Evolutionary conservation across 2,797 vertebrate genomes (phyloP).

Genomic region (Tangara arthus): DNA sequence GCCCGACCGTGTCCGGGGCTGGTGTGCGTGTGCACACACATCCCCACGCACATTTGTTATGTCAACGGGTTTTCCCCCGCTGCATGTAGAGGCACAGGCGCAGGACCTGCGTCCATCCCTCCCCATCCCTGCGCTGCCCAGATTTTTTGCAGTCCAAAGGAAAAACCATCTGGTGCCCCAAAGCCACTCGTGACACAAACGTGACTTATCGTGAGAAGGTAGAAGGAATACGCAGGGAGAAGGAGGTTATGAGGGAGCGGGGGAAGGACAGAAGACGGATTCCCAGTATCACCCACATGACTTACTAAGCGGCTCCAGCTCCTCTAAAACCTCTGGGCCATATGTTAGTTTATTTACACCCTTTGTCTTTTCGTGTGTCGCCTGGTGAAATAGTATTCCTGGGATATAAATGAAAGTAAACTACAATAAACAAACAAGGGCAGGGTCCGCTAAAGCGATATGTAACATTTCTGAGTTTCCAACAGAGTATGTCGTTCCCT

Average conservation of each 20-base stretch:
- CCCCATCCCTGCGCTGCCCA: background rate
- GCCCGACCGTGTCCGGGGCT: rapidly evolving
- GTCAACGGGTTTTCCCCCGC: background rate
- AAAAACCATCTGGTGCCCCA: background rate
- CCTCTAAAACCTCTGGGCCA: conserved; percentile 52
- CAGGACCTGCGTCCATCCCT: background rate
- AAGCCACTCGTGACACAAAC: background rate
- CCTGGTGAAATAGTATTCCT: conserved; percentile 20
- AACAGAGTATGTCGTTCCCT: background rate
- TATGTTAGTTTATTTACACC: conserved; percentile 64
- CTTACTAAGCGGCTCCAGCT: conserved; percentile 56
- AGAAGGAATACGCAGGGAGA: conserved; percentile 1
- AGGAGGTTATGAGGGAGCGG: background rate
- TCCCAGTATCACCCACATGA: conserved; percentile 21
- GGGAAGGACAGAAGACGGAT: conserved; percentile 25
- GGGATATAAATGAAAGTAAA: background rate
- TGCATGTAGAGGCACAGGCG: background rate
- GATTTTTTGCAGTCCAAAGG: background rate
- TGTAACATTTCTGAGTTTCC: background rate
- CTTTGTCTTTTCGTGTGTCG: background rate
- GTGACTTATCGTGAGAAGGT: conserved; percentile 23
- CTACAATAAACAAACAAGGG: background rate
- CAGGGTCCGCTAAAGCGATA: background rate
- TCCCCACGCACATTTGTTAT: background rate
- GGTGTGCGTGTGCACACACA: background rate